Evolutionary conservation across 2,797 vertebrate genomes (phyloP), one percentile per base, ranked within the genome.

Genomic region (Spizella passerina): DNA sequence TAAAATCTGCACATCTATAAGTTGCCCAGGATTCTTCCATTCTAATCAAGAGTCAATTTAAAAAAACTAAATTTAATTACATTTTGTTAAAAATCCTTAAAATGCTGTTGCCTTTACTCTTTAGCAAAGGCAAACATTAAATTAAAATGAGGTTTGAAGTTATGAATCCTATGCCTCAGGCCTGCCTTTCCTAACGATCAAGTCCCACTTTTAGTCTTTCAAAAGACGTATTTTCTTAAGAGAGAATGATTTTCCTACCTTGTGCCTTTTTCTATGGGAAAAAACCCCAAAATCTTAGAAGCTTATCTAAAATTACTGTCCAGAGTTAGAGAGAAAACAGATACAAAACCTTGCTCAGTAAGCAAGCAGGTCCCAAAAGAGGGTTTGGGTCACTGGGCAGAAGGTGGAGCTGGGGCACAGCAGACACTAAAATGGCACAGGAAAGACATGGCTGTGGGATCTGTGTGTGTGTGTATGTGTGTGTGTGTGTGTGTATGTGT

Each of bases 401-500:
- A 56, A 24, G 5, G 5, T 16, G 21, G 30, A 30, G 14, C 0
- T 55, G 50, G 39, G 53, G 10, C 44, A 55, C 41, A 23, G 36
- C 14, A 82, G 29, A 53, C 34, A 46, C 12, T 4, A 12, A 44
- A n/a, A 50, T 14, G 26, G 34, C 49, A 49, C 26, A 27, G 32
- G 7, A 49, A 49, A 39, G 66, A 52, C 43, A 65, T 0, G 3
- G 64, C 1, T 5, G 6, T 5, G 7, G 39, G n/a, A 60, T 24
- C 22, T 5, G 7, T 7, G 3, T 4, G 1, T 5, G 6, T 4
- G 2, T 5, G 38, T 39, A 14, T 39, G 39, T 39, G 14, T 39
- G 39, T 39, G 6, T 14, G 36, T 36, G 10, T 36, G 36, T 36
- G 29, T 8, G n/a, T 5, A 5, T 4, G 1, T 5, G 5, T 10